These are phyloP conservation scores for Julus scandinavius DNA, from an alignment of 2,888 invertebrate species.

Conservation along the genomic window DNA sequence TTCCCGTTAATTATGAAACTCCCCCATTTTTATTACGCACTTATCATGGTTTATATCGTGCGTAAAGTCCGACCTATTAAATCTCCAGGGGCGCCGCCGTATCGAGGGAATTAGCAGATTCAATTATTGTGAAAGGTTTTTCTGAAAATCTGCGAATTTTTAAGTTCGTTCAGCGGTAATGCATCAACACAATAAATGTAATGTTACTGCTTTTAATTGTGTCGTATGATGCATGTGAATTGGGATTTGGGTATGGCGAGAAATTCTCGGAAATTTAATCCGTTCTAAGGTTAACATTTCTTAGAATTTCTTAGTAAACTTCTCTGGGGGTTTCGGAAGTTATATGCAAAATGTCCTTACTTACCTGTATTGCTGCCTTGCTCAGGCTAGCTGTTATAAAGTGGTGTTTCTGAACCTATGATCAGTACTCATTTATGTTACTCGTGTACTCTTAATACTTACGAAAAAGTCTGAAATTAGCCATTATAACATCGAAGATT, in stretches of 20 bases:
- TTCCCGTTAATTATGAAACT: conserved; percentile 7
- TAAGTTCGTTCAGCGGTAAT: background rate
- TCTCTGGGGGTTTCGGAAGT: background rate
- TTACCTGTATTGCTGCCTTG: too few species aligned
- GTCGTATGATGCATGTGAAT: background rate
- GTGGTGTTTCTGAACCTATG: too few species aligned
- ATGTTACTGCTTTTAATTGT: background rate
- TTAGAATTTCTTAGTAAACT: background rate
- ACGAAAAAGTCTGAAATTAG: too few species aligned
- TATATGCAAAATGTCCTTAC: too few species aligned
- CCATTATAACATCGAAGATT: too few species aligned
- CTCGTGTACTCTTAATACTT: too few species aligned
- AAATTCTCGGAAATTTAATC: background rate
- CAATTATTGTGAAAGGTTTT: conserved; percentile 26
- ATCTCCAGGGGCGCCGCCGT: background rate
- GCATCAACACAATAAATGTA: background rate
- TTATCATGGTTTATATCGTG: background rate
- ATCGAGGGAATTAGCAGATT: background rate
- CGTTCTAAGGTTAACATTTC: background rate
- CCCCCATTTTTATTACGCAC: background rate
- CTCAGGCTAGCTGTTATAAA: too few species aligned
- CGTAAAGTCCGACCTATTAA: background rate
- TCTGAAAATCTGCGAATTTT: background rate
- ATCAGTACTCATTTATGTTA: too few species aligned
- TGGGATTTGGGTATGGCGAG: background rate